phyloP scores from a whole-genome alignment of 2,113 vertebrate species.

The Tricholaema leucomelas region DNA sequence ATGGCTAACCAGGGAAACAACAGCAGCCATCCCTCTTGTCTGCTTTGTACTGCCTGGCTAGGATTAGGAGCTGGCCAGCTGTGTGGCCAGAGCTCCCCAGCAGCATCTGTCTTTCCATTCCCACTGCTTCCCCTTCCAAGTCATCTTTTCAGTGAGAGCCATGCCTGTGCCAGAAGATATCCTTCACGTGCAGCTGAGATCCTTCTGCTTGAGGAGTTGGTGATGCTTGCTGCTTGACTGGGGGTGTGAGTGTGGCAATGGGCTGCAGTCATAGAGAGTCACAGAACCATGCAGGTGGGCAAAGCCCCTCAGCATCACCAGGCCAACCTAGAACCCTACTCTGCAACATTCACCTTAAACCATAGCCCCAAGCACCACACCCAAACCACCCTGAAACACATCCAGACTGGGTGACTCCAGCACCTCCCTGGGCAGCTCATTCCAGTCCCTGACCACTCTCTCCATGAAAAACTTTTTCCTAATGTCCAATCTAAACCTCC shows the following conservation, averaged over 20 bases:
- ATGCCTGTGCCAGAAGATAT: slow-evolving; percentile 52
- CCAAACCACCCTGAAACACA: no score
- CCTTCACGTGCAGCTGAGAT: slow-evolving; percentile 1
- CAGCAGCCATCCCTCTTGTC: slow-evolving; percentile 75
- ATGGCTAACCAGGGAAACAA: no score
- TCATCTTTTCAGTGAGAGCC: slow-evolving; percentile 57
- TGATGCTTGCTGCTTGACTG: slow-evolving; percentile 48
- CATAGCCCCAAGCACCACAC: no score
- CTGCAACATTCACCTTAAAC: no score
- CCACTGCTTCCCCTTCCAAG: background rate
- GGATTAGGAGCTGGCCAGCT: slow-evolving; percentile 67
- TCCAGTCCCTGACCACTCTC: no score
- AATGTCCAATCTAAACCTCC: no score
- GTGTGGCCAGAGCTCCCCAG: slow-evolving; percentile 58
- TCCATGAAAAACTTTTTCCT: no score
- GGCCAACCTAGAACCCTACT: no score
- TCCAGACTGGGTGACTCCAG: no score
- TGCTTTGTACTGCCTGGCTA: slow-evolving; percentile 70
- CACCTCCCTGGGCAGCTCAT: no score
- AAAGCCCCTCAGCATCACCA: no score
- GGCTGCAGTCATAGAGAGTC: background rate
- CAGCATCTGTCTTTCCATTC: slow-evolving; percentile 69
- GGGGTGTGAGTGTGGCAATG: slow-evolving; percentile 40
- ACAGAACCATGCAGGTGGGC: no score
- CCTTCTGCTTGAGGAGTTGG: slow-evolving; percentile 29